Percentiles rank a stretch among this genome's conserved stretches.
These are phyloP conservation scores for Ennomos erosarius DNA, from an alignment of 2,888 invertebrate genomes.

Conservation along the genomic window DNA sequence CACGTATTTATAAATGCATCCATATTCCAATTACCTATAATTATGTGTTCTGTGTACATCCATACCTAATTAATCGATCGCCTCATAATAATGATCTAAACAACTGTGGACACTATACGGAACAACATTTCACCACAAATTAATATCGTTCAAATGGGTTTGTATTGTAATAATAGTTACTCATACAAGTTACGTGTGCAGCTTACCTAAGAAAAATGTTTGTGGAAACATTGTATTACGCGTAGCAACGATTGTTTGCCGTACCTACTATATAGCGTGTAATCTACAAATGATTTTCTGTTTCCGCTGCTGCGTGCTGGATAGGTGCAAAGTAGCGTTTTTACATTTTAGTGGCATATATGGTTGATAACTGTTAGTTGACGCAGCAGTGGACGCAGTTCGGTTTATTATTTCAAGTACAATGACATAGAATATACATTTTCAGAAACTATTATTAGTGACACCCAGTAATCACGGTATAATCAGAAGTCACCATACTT, in stretches of 20 bases:
- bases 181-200: slow-evolving; percentile 36
- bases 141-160: slow-evolving; percentile 15
- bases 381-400: too few relatives aligned
- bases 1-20: too few relatives aligned
- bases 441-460: too few relatives aligned
- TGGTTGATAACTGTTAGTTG: slow-evolving; percentile 2
- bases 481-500: too few relatives aligned
- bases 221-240: slow-evolving; percentile 45
- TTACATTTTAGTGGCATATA: neutral
- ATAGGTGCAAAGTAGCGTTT: neutral
- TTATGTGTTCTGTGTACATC: too few relatives aligned
- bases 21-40: too few relatives aligned
- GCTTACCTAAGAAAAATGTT: slow-evolving; percentile 51
- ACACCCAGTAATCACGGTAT: too few relatives aligned
- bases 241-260: slow-evolving; percentile 23
- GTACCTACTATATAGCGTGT: slow-evolving; percentile 18
- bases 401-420: too few relatives aligned
- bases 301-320: slow-evolving; percentile 38
- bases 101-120: neutral
- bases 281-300: slow-evolving; percentile 40
- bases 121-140: neutral
- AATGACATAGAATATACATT: too few relatives aligned
- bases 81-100: too few relatives aligned
- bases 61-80: too few relatives aligned
- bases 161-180: slow-evolving; percentile 24